A percentile compares a stretch with the other conserved stretches of the same genome.
phyloP scores from a whole-genome alignment of 2,113 vertebrate genomes.

The Pogona vitticeps region DNA sequence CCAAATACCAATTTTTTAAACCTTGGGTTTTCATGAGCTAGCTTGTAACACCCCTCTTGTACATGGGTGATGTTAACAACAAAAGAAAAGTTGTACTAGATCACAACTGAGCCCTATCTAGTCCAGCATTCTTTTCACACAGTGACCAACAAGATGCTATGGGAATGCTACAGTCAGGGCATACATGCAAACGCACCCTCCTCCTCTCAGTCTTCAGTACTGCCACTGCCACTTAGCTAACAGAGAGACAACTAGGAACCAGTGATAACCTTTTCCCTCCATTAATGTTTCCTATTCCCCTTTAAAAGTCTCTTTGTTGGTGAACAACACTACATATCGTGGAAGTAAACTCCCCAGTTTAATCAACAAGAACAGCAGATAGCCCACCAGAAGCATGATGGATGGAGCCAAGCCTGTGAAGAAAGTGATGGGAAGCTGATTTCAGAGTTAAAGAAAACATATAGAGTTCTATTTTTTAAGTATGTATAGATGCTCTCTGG shows the following conservation, averaged over 20 bases:
- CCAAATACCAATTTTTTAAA: too few species aligned
- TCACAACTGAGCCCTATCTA: not conserved
- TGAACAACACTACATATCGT: not conserved
- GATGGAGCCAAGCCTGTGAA: not conserved
- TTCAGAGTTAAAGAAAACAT: not conserved
- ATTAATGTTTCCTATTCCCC: not conserved
- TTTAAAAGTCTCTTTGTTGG: not conserved
- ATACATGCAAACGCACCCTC: not conserved
- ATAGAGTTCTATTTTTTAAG: not conserved
- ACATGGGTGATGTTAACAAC: not conserved
- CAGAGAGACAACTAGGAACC: not conserved
- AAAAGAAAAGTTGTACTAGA: not conserved
- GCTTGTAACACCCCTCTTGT: not conserved
- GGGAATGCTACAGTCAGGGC: not conserved
- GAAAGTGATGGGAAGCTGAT: not conserved
- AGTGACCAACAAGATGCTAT: not conserved
- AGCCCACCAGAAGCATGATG: not conserved
- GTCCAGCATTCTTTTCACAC: not conserved
- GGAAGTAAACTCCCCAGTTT: not conserved
- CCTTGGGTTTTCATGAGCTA: not conserved
- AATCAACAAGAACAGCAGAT: not conserved
- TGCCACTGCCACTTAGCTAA: too few species aligned
- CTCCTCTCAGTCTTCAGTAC: not conserved
- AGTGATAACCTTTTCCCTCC: not conserved
- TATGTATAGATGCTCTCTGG: not conserved